Evolutionary conservation across 1,140 invertebrate genomes (phyloP).

Genomic region (Carcinoscorpius rotundicauda): DNA sequence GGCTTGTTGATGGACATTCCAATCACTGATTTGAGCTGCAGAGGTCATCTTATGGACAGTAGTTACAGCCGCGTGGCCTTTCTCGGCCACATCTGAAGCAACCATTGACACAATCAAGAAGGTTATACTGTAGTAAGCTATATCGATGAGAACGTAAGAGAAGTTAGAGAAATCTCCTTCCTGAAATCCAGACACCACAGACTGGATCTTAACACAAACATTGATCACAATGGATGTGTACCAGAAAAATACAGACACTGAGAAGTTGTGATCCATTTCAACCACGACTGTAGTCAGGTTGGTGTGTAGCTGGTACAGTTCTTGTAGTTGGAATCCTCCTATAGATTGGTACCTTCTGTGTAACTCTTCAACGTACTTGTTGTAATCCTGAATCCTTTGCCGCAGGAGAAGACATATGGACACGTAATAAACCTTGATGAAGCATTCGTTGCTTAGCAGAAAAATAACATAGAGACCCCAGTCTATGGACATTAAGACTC

Average conservation of each 20-base stretch:
- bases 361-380: no score
- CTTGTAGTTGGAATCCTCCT: no score
- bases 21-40: conserved; percentile 2
- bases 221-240: conserved; percentile 5
- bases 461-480: conserved; percentile 6
- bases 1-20: conserved; percentile 4
- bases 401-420: background rate
- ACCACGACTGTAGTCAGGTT: background rate
- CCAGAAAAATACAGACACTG: conserved; percentile 1
- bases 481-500: conserved; percentile 4
- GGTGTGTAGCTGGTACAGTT: background rate
- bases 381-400: no score
- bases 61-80: background rate
- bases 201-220: conserved; percentile 3
- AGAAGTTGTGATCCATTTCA: background rate
- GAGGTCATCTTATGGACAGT: conserved; percentile 2
- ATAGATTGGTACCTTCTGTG: background rate
- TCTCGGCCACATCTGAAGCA: conserved; percentile 3
- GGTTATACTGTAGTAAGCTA: conserved; percentile 1
- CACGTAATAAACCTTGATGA: background rate
- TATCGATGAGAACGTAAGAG: conserved; percentile 7
- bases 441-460: conserved; percentile 7
- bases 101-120: background rate
- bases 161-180: conserved; percentile 3
- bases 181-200: conserved; percentile 1